Conservation (phyloP, 2,113 vertebrate genomes). For the Periophthalmodon schlosseri region DNA sequence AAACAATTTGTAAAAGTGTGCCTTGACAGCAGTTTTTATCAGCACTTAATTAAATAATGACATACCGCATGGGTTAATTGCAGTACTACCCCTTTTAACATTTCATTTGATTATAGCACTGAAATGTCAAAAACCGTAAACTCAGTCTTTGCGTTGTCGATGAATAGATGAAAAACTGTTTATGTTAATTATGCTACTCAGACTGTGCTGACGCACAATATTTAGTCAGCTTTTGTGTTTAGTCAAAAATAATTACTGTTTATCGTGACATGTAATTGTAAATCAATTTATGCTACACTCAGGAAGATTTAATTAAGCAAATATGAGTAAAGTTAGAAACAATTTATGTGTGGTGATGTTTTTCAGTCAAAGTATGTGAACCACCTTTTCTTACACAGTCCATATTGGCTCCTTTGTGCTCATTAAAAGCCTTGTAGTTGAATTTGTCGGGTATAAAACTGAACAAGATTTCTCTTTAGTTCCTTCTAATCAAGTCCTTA, state of each 20-base stretch:
- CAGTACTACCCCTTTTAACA: background rate
- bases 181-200: background rate
- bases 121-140: background rate
- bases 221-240: background rate
- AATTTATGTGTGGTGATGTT: background rate
- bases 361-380: background rate
- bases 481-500: slow-evolving; percentile 12
- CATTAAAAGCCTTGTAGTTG: background rate
- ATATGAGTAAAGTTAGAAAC: background rate
- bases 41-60: background rate
- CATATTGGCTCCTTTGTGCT: background rate
- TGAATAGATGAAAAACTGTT: background rate
- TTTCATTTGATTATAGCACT: background rate
- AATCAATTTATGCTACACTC: background rate
- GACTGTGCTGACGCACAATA: background rate
- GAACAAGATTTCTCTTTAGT: background rate
- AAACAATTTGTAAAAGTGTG: slow-evolving; percentile 8
- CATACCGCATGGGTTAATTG: background rate
- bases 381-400: background rate
- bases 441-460: background rate
- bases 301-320: background rate
- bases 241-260: background rate
- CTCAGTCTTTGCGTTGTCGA: background rate
- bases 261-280: background rate
- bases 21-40: background rate